Conservation (phyloP, 2,888 invertebrate genomes). For the Dasypolia templi region DNA sequence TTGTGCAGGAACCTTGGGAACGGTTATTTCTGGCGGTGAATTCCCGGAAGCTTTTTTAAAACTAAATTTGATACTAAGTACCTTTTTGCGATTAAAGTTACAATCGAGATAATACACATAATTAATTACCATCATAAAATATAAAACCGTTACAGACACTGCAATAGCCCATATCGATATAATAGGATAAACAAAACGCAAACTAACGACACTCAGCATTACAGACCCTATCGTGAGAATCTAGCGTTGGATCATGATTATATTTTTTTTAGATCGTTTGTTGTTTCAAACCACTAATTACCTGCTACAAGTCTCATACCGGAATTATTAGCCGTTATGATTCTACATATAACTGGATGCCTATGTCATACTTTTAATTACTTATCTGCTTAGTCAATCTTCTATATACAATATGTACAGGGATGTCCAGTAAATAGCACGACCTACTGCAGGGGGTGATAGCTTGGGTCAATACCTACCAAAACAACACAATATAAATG, state of each 20-base stretch:
- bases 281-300: slow-evolving; percentile 26
- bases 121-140: slow-evolving; percentile 33
- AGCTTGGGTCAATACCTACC: too few species aligned
- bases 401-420: too few species aligned
- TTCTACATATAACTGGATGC: slow-evolving; percentile 13
- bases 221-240: slow-evolving; percentile 4
- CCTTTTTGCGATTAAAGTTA: background rate
- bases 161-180: slow-evolving; percentile 14
- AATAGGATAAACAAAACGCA: background rate
- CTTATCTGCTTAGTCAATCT: background rate
- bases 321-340: slow-evolving; percentile 30
- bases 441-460: too few species aligned
- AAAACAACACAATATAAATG: too few species aligned
- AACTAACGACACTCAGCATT: background rate
- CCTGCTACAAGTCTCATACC: slow-evolving; percentile 11
- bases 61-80: background rate
- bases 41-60: background rate
- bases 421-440: too few species aligned
- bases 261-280: slow-evolving; percentile 24
- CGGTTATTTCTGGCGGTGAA: background rate
- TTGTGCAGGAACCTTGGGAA: background rate
- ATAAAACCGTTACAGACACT: background rate
- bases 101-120: background rate
- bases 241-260: slow-evolving; percentile 15
- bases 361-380: slow-evolving; percentile 8